Base-by-base conservation (phyloP, 2,797 vertebrate genomes). In the Melanotaenia trifasciata region DNA sequence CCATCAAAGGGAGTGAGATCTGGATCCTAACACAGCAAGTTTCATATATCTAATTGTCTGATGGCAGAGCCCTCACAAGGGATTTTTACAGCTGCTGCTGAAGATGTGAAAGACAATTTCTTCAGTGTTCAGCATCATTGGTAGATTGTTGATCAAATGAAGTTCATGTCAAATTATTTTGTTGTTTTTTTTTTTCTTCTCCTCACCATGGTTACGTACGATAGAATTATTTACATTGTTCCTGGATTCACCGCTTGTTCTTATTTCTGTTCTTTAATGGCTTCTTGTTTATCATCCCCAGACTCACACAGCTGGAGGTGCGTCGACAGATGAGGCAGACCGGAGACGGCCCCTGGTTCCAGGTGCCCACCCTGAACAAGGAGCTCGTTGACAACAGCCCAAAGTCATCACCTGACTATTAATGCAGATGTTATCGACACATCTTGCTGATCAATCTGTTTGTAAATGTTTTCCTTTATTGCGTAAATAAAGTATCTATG, bases 271-370 rank as follows among this genome's bases (percentile, higher is more conserved):
- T 30, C 64, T 35, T 50, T 36, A 40, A 74, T 65, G 35, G 10
- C 35, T 35, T 35, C 35, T 10, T 47, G 18, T 60, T 91, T 89
- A 53, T 32, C 36, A 16, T 14, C 58, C 75, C 74, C 80, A 99
- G 98, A 91, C 1, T 93, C 76, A 69, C 87, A 51, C 85, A 97
- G 64, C 1, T 85, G 61, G 93, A 96, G 78, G 97, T 96, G 24
- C 95, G 95, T 61, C 91, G 70, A 32, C 91, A 96, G 8, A 99
- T 99, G 98, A 95, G 94, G 66, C 9, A 84, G 0, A 95, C 90
- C 74, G 98, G 98, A 38, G 97, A 99, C 22, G 98, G 98, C 3
- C 96, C 97, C 5, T 99, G 98, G 98, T 97, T 91, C 87, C 92
- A 96, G 0, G 67, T 84, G 7, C 65, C 91, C 10, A 96, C 96